These are phyloP conservation scores for Pseudomugil gertrudae DNA, from an alignment of 2,797 vertebrate genomes.

Conservation along the genomic window DNA sequence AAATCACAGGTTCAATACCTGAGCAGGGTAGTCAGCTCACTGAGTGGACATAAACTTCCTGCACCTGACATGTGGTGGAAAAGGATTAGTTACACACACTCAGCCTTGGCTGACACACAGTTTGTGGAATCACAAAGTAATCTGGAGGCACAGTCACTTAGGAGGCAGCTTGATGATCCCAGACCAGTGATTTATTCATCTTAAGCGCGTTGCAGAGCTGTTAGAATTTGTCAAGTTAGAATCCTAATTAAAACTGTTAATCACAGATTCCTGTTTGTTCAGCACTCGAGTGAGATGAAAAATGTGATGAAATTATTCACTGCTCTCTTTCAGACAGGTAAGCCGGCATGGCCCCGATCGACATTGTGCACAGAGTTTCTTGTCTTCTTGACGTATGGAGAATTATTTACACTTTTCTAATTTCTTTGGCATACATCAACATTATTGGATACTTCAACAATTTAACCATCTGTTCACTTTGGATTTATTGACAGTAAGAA, in stretches of 20 bases:
- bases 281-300: slow-evolving; percentile 89
- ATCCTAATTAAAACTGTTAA: slow-evolving; percentile 93
- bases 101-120: slow-evolving; percentile 67
- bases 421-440: slow-evolving; percentile 42
- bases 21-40: slow-evolving; percentile 57
- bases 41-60: slow-evolving; percentile 68
- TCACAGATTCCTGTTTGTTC: slow-evolving; percentile 89
- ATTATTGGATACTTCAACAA: slow-evolving; percentile 32
- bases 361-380: slow-evolving; percentile 68
- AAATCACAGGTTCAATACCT: slow-evolving; percentile 55
- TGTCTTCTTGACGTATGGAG: slow-evolving; percentile 50
- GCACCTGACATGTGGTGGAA: slow-evolving; percentile 58
- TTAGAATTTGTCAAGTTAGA: slow-evolving; percentile 86
- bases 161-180: slow-evolving; percentile 80
- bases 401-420: slow-evolving; percentile 54
- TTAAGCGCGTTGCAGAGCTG: slow-evolving; percentile 75
- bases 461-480: slow-evolving; percentile 46
- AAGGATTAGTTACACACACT: slow-evolving; percentile 64
- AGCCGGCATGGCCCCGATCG: slow-evolving; percentile 68
- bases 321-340: slow-evolving; percentile 90
- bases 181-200: slow-evolving; percentile 82
- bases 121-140: slow-evolving; percentile 75
- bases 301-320: slow-evolving; percentile 92
- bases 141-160: slow-evolving; percentile 75
- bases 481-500: slow-evolving; percentile 45